Evolutionary conservation across 2,888 invertebrate genomes (phyloP), one percentile per base, ranked within the genome.

Genomic region (Calliopum simillimum): DNA sequence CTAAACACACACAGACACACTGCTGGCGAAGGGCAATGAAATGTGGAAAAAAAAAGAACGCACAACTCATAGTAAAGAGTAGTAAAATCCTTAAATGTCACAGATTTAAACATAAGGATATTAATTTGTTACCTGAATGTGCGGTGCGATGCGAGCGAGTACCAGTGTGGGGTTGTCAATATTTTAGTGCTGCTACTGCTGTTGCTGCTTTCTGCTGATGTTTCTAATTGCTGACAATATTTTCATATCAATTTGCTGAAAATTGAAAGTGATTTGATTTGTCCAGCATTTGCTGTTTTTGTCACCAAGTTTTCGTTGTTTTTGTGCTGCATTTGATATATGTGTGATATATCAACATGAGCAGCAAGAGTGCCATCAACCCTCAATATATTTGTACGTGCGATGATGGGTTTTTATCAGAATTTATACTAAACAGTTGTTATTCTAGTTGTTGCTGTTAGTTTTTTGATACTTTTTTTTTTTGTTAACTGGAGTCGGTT

Each of bases 201-300:
- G 23, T 23, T 56, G 23, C 56, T 51, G 21, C 41, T 11, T 14
- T 65, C 44, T 25, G 33, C 43, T 67, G 47, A 58, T 67, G 67
- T 67, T 67, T 67, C 67, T 67, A 67, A 67, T 67, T 67, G 67
- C 46, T 21, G 59, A 59, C 58, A 59, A 67, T 67, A 47, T 67
- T 67, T 67, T 59, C 43, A 59, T 67, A 67, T 67, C 67, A 67
- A 59, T 67, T n/a, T 59, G 58, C 67, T 59, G 49, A 46, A 67
- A 67, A 67, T 59, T 59, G 67, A 67, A 67, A 67, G 67, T 67
- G 67, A 67, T 67, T 67, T 66, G 33, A 33, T 33, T 0, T 33
- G 33, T 5, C 8, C 33, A 33, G 33, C 33, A 33, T 33, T n/a
- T 33, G 2, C 33, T 33, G 33, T 8, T 33, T 8, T 33, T 8